Conservation (phyloP, 2,888 invertebrate species). For the Trichogramma dendrolimi region DNA sequence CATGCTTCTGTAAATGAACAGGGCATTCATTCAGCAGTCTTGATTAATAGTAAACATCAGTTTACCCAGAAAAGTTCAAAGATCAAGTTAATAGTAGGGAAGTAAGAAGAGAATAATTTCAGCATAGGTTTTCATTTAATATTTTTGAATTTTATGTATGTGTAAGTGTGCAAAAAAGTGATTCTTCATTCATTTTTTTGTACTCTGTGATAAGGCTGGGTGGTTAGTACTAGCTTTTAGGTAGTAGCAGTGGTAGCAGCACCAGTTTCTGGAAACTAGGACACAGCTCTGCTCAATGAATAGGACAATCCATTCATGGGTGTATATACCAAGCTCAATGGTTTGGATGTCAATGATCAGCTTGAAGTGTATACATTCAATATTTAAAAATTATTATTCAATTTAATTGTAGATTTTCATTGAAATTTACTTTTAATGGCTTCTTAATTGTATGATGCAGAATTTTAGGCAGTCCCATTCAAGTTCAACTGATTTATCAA, state of each 20-base stretch:
- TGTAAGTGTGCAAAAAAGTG: too few species aligned
- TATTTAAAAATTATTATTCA: neutral
- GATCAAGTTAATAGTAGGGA: slow-evolving; percentile 20
- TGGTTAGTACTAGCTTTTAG: neutral
- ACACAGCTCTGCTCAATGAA: slow-evolving; percentile 4
- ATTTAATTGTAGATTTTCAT: neutral
- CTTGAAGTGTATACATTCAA: neutral
- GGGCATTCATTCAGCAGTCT: slow-evolving; percentile 27
- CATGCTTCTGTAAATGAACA: slow-evolving; percentile 25
- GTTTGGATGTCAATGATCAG: neutral
- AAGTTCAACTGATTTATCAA: too few species aligned
- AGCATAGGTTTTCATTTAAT: neutral
- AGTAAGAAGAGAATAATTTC: slow-evolving; percentile 4
- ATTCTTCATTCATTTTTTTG: too few species aligned
- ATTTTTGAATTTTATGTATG: neutral
- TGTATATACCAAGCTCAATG: neutral
- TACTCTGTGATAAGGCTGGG: too few species aligned
- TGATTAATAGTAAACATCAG: slow-evolving; percentile 28
- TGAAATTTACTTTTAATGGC: neutral
- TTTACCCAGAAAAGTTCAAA: slow-evolving; percentile 26
- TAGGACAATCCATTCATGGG: slow-evolving; percentile 4
- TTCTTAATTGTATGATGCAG: neutral
- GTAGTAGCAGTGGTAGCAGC: neutral
- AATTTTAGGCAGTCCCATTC: neutral
- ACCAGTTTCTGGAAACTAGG: neutral